Evolutionary conservation across 2,797 vertebrate species (phyloP), one percentile per base, ranked within the genome.

Genomic region (Dicrostonyx torquatus): DNA sequence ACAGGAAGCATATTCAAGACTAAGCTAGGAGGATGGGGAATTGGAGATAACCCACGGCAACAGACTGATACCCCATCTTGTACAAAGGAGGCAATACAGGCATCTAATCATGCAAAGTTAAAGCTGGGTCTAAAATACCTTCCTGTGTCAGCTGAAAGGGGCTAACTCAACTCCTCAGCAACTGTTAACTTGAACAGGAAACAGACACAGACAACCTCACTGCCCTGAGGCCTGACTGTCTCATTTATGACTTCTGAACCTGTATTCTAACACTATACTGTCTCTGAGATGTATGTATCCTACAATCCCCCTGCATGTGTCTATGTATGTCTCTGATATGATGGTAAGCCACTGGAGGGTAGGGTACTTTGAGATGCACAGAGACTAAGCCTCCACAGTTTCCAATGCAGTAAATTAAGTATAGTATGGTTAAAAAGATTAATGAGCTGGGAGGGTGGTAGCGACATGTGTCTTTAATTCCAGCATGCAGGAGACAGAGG

Each of bases 271-370:
- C 43, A 48, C 80, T 43, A n/a, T 0, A 43, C 6, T 37, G 40
- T 43, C 86, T 84, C 34, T 10, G 6, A 45, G 40, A 48, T 17
- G 31, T 40, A 18, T 0, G 0, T 18, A 37, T 58, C 48, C 58
- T 31, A 70, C 4, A 6, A 66, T 40, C 55, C 37, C 17, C 13
- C n/a, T 31, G 14, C 15, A 50, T 10, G 37, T 20, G 4, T 20
- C 72, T 45, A 18, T 48, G 0, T 2, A 2, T 18, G n/a, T 48
- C 53, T 34, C 50, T 14, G 6, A n/a, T 14, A 50, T 0, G 14
- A 34, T 53, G n/a, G n/a, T 86, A 31, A 72, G 40, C 22, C n/a
- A 12, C 4, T 24, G 8, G 7, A 29, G 29, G 43, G 53, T n/a
- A 93, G 45, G 84, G 50, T 2, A 18, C 15, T 20, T 15, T 22